Base-by-base conservation (phyloP, 2,888 invertebrate genomes). In the Sphinx pinastri region DNA sequence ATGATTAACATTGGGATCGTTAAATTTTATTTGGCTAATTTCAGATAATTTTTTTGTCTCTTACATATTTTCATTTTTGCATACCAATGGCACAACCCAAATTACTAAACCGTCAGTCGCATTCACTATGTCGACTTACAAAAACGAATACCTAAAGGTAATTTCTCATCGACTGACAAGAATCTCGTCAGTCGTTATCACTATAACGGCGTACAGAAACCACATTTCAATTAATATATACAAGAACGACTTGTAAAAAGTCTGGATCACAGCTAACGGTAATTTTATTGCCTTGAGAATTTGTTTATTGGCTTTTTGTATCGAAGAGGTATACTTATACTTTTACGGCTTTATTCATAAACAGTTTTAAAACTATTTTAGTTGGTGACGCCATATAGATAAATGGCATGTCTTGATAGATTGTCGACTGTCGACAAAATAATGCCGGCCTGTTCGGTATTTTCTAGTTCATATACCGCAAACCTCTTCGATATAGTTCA, bases 281-380 rank as follows among this genome's bases (percentile, higher is more conserved):
- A 63, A 25, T 47, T 54, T 60, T 63, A 63, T 63, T 63, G 63
- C 63, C 63, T 47, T 63, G 49, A 63, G 16, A 55, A 55, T 19
- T 13, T 49, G 12, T 47, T 25, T 25, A 2, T 16, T 60, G 31
- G 14, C n/a, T n/a, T n/a, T 19, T 11, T 63, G 19, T 49, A 47
- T 63, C 47, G 47, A 47, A 63, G 49, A 63, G 12, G 63, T 49
- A 63, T 49, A 19, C 45, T 11, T 25, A 7, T 13, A 12, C 10
- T 54, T 8, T 25, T 19, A 19, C 25, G n/a, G n/a, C 10, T 19
- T 0, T 13, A 11, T 19, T 25, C 12, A 0, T 57, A 8, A n/a
- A 16, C n/a, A n/a, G n/a, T n/a, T n/a, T n/a, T n/a, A n/a, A n/a
- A n/a, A n/a, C n/a, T n/a, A n/a, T n/a, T n/a, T n/a, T n/a, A n/a